Percentiles rank a stretch among this genome's conserved stretches.
Conservation (phyloP, 2,888 invertebrate genomes). For the Dioctria rufipes region DNA sequence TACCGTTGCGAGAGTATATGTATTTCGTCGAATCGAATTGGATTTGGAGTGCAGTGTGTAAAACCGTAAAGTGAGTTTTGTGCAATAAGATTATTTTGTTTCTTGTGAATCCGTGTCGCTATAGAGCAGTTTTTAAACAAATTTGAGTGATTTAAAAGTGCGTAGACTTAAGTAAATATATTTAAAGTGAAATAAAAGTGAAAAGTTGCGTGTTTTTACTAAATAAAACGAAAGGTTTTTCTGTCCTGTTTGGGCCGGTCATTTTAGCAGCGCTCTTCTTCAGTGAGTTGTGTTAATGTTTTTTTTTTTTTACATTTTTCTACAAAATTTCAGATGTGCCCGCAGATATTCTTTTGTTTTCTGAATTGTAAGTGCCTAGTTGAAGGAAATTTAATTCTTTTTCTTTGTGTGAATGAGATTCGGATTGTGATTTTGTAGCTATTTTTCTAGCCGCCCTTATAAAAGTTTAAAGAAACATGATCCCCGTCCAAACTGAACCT, state of each 20-base stretch:
- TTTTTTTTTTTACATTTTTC: neutral
- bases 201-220: slow-evolving; percentile 8
- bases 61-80: too few species aligned
- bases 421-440: slow-evolving; percentile 1
- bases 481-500: neutral
- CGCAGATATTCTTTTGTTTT: neutral
- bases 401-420: neutral
- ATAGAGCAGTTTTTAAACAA: slow-evolving; percentile 7
- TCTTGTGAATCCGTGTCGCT: slow-evolving; percentile 12
- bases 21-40: too few species aligned
- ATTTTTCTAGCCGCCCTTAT: slow-evolving; percentile 2
- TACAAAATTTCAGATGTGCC: neutral
- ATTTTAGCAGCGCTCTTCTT: slow-evolving; percentile 12
- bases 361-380: neutral
- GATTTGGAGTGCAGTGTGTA: slow-evolving; percentile 17
- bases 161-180: neutral
- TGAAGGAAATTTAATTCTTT: neutral
- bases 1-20: too few species aligned
- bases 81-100: neutral
- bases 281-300: slow-evolving; percentile 28
- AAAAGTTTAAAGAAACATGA: neutral
- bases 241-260: slow-evolving; percentile 33
- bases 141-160: slow-evolving; percentile 17
- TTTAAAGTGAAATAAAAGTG: slow-evolving; percentile 13
- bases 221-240: neutral